Percentiles rank a stretch among this genome's conserved stretches.
These are phyloP conservation scores for Gymnoscopelus microlampas DNA, from an alignment of 2,797 vertebrate species.

Conservation along the genomic window DNA sequence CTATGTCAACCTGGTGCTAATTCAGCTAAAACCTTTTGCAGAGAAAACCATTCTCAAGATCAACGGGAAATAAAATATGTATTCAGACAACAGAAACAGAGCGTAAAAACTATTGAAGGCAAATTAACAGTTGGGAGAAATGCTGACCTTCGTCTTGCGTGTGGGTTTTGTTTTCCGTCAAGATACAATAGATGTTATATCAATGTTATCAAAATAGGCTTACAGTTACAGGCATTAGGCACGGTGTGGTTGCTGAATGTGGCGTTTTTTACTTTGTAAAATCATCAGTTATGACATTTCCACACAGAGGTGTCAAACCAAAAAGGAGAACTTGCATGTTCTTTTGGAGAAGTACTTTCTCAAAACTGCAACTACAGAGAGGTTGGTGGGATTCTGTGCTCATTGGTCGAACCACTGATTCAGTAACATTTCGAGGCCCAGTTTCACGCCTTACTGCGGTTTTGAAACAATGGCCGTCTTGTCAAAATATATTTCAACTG, in stretches of 20 bases:
- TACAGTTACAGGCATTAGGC: constrained; percentile 32
- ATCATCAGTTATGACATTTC: constrained; percentile 24
- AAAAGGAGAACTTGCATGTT: constrained; percentile 51
- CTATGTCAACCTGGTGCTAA: not conserved
- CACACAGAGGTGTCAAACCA: constrained; percentile 42
- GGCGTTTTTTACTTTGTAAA: constrained; percentile 28
- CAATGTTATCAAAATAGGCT: constrained; percentile 14
- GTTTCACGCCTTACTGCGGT: not conserved
- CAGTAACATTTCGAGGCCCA: not conserved
- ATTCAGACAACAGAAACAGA: constrained; percentile 20
- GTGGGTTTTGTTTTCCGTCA: no score
- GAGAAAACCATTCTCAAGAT: constrained; percentile 45
- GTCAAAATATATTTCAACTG: not conserved
- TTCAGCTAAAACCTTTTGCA: constrained; percentile 38
- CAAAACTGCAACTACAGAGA: not conserved
- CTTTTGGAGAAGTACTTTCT: constrained; percentile 21
- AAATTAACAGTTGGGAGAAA: no score
- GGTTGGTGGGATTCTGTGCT: constrained; percentile 5
- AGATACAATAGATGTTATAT: no score
- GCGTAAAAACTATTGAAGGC: no score
- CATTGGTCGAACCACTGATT: not conserved
- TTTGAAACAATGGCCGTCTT: not conserved
- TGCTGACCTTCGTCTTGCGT: no score
- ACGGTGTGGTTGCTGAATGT: constrained; percentile 11
- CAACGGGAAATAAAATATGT: constrained; percentile 61